Percentiles rank a stretch among this genome's conserved stretches.
Conservation (phyloP, 2,888 invertebrate species). For the Oscheius onirici region DNA sequence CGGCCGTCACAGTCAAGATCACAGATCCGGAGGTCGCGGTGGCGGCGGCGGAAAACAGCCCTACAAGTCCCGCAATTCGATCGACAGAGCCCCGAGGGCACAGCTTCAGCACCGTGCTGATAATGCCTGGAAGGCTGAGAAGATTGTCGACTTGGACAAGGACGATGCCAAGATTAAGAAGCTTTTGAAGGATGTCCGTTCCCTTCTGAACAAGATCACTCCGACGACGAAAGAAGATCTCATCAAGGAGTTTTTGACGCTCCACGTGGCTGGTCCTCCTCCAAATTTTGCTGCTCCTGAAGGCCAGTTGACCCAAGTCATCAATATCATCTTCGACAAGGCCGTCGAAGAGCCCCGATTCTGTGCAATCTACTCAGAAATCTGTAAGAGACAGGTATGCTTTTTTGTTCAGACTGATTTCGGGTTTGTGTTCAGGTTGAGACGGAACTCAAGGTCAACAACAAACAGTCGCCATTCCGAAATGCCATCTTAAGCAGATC, state of each 20-base stretch:
- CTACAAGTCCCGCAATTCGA: conserved; percentile 14
- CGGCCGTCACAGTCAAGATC: background rate
- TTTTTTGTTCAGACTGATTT: conserved; percentile 4
- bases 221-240: conserved; percentile 56
- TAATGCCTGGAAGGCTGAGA: conserved; percentile 62
- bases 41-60: conserved; percentile 20
- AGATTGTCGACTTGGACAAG: conserved; percentile 34
- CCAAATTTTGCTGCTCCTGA: conserved; percentile 19
- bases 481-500: conserved; percentile 49
- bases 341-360: conserved; percentile 63
- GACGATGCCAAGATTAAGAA: conserved; percentile 40
- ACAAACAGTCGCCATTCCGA: conserved; percentile 45
- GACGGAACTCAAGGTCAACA: conserved; percentile 33
- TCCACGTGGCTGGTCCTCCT: conserved; percentile 40
- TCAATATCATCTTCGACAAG: conserved; percentile 58
- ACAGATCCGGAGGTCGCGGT: conserved; percentile 3
- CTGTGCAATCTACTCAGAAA: conserved; percentile 52
- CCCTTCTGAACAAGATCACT: conserved; percentile 66
- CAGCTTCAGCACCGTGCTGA: conserved; percentile 18
- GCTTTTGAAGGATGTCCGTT: conserved; percentile 56
- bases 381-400: conserved; percentile 45
- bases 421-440: conserved; percentile 32
- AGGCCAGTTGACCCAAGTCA: conserved; percentile 40
- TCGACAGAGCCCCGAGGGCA: conserved; percentile 31
- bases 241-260: conserved; percentile 50